These are phyloP conservation scores for Picus viridis DNA, from an alignment of 2,797 vertebrate species.

Conservation along the genomic window DNA sequence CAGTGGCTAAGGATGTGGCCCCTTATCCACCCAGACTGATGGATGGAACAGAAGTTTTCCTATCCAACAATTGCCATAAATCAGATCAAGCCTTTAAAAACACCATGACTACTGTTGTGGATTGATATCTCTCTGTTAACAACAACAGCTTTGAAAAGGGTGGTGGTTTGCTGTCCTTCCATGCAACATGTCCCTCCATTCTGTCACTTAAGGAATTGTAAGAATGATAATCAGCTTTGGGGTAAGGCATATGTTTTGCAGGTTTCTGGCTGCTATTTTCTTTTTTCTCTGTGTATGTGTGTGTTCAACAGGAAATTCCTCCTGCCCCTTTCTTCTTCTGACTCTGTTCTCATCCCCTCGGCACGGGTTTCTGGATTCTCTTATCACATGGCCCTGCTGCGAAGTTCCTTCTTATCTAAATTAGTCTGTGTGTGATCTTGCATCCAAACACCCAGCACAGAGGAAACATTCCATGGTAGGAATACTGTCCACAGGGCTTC, in stretches of 20 bases:
- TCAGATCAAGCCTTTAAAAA: neutral
- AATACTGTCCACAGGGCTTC: conserved; percentile 18
- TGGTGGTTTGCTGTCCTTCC: neutral
- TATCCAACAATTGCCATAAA: neutral
- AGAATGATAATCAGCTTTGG: conserved; percentile 54
- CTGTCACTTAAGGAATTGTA: neutral
- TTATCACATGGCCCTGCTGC: conserved; percentile 46
- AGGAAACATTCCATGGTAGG: conserved; percentile 24
- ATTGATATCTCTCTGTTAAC: neutral
- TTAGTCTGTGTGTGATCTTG: conserved; percentile 39
- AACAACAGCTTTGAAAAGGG: neutral
- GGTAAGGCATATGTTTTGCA: conserved; percentile 31
- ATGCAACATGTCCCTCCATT: neutral
- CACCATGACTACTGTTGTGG: neutral
- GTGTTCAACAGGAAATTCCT: conserved; percentile 52
- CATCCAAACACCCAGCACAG: conserved; percentile 6
- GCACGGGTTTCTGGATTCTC: conserved; percentile 49
- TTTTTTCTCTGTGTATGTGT: neutral
- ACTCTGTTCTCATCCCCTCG: neutral
- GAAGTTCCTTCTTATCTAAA: conserved; percentile 67
- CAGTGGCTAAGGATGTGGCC: neutral
- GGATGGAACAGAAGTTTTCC: conserved; percentile 14
- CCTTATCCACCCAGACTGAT: conserved; percentile 14
- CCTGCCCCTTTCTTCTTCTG: conserved; percentile 19
- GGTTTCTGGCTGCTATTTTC: conserved; percentile 49